A percentile compares a stretch with the other conserved stretches of the same genome.
These are phyloP conservation scores for Antitype chi DNA, from an alignment of 2,888 invertebrate species.

Conservation along the genomic window DNA sequence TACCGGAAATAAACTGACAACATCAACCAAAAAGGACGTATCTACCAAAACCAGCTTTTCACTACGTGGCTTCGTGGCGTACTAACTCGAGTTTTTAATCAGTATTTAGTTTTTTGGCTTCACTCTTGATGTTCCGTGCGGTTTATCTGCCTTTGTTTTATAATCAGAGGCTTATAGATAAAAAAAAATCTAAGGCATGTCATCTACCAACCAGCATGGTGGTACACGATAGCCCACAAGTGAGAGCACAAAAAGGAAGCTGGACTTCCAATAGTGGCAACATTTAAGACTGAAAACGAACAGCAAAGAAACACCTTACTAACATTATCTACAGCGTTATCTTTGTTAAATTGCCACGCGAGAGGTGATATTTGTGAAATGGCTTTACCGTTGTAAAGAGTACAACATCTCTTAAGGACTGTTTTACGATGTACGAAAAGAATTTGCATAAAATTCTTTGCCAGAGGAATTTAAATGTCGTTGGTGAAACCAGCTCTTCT, in stretches of 20 bases:
- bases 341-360: neutral
- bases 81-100: no score
- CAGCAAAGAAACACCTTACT: neutral
- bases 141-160: no score
- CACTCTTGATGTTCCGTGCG: no score
- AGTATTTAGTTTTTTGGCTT: no score
- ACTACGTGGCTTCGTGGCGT: no score
- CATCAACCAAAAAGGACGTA: neutral
- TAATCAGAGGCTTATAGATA: no score
- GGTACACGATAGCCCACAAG: no score
- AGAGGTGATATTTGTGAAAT: neutral
- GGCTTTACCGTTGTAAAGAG: neutral
- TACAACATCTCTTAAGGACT: neutral
- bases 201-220: no score
- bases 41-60: neutral
- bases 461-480: no score
- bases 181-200: neutral
- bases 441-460: neutral
- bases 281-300: neutral
- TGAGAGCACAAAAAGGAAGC: neutral
- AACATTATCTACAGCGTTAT: neutral
- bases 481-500: neutral
- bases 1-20: conserved; percentile 1
- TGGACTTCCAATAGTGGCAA: neutral
- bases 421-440: neutral